Base-by-base conservation (phyloP, 2,797 vertebrate genomes). In the Varecia variegata region DNA sequence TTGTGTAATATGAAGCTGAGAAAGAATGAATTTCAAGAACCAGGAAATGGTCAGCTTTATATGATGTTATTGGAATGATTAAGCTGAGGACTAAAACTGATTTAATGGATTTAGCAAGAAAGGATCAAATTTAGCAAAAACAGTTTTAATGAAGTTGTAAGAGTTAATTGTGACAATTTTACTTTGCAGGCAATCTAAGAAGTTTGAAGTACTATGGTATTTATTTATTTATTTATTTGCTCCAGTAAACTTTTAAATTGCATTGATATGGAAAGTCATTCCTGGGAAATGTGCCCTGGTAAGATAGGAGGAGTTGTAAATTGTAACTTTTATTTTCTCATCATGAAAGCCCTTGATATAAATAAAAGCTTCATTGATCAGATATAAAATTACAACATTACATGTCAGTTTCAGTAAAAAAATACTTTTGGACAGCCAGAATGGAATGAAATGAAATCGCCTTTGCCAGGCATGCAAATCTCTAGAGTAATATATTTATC, bases 321-420 rank as follows among this genome's bases (percentile, higher is more conserved):
- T 95, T 96, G 30, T 95, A 97, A 95, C 82, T 97, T 97, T 93
- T 95, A 96, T 96, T 97, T 98, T 97, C 94, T 95, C 86, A 96
- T 96, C 65, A 83, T 97, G 93, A 96, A 93, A 97, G 35, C 65
- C 86, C 82, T 96, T 83, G 91, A 94, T 94, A 97, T 96, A 97
- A 97, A 97, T 97, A 96, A 98, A 96, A 89, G 88, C 82, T 93
- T 96, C 96, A 98, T 97, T 97, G 97, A 97, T 97, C 90, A 97
- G 88, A 97, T 96, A 95, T 88, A 96, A 96, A 97, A 97, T 97
- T 95, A 96, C 86, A 97, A 71, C 94, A 95, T 97, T 97, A 97
- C 90, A 93, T 97, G 96, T 96, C 95, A 96, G 95, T 73, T 94
- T 96, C 90, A 92, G 73, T 97, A 88, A 93, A 87, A 83, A 94